Base-by-base conservation (phyloP, 2,888 invertebrate genomes). In the Tolmerus cingulatus region DNA sequence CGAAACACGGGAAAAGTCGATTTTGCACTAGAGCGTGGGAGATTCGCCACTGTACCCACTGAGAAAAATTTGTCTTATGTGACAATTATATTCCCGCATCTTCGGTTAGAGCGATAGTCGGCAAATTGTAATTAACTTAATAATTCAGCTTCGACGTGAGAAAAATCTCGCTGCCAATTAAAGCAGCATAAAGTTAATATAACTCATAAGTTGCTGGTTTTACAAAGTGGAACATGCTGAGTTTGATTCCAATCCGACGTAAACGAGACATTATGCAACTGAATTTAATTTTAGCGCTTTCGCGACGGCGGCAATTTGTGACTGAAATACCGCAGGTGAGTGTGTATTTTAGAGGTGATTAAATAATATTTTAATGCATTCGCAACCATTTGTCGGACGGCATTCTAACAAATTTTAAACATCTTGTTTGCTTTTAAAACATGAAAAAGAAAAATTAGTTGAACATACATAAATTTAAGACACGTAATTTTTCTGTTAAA, bases 221-320 rank as follows among this genome's bases (percentile, higher is more conserved):
- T 78, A 78, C 78, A 78, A 78, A 78, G 78, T 43, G 43, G 43
- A 78, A 78, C 78, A 78, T 78, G 78, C 78, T 78, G 14, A 78
- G 43, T 23, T 78, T 7, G 37, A 77, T 43, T 77, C 23, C 40
- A 9, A 78, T 9, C 23, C 40, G 78, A 78, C 78, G 43, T 78
- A 23, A 78, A 78, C 78, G 43, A 19, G 78, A 78, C 78, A 78
- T 78, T 78, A 78, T 78, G 78, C 43, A 78, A 78, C 37, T 78
- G 78, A 78, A 78, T 78, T 78, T 78, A 78, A 78, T 78, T 78
- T 78, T 78, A 43, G 43, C 27, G 40, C 40, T 77, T 40, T 77
- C 27, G 43, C 78, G 43, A 78, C 43, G 37, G 19, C 78, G 34
- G 37, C 34, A 76, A 76, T 76, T 76, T 76, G 76, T 37, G 76